Evolutionary conservation across 2,113 vertebrate species (phyloP).

Genomic region (Notiomystis cincta): DNA sequence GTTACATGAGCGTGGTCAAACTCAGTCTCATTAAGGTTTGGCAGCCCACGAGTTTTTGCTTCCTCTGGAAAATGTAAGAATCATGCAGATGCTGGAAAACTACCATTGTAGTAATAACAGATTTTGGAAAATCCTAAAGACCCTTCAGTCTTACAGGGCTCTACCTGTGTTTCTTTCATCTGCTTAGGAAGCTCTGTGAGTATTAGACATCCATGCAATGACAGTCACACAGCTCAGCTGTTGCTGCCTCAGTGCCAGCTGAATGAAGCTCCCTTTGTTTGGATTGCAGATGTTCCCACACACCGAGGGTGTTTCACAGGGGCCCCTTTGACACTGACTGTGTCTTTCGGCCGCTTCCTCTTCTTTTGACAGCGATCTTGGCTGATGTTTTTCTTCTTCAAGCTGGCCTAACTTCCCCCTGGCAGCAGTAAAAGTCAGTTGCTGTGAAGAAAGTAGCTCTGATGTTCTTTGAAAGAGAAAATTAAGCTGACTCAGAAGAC

Average conservation of each 20-base stretch:
- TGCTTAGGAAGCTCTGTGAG: neutral
- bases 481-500: neutral
- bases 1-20: neutral
- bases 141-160: neutral
- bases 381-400: neutral
- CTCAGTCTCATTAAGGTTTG: neutral
- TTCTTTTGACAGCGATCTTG: neutral
- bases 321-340: neutral
- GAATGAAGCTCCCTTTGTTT: neutral
- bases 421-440: neutral
- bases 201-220: neutral
- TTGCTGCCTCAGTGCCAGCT: neutral
- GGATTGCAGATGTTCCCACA: neutral
- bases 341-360: neutral
- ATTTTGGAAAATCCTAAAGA: neutral
- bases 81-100: neutral
- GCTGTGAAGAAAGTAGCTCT: neutral
- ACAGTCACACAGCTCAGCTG: neutral
- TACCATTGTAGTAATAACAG: neutral
- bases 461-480: neutral
- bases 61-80: neutral
- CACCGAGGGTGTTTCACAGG: neutral
- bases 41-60: neutral
- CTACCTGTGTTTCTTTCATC: neutral
- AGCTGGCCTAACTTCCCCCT: neutral